A percentile compares a stretch with the other conserved stretches of the same genome.
Evolutionary conservation across 37 sponge, comb jelly and placozoan genomes (phyloP).

Genomic region (Theonella swinhoei): DNA sequence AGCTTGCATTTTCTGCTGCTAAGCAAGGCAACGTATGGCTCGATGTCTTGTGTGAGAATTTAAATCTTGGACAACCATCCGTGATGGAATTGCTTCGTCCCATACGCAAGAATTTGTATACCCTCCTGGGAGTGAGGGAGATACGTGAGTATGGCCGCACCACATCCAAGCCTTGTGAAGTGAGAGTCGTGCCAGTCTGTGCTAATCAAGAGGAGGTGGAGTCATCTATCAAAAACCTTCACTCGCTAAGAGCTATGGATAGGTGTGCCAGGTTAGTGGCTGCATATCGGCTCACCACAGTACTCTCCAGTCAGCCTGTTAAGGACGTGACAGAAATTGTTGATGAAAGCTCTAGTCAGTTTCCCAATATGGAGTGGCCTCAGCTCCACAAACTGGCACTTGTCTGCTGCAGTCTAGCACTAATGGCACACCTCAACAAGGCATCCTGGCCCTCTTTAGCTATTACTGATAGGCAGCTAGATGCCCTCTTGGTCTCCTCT

Average conservation of each 20-base stretch:
- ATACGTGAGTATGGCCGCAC: conserved; percentile 53
- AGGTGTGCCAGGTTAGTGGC: not conserved
- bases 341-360: not conserved
- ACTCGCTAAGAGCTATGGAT: not conserved
- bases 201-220: not conserved
- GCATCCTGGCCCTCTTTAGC: not conserved
- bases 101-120: conserved; percentile 32
- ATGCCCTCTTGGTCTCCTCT: conserved; percentile 37
- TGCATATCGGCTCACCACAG: not conserved
- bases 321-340: not conserved
- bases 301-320: not conserved
- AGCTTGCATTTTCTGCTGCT: not conserved
- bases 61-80: conserved; percentile 13
- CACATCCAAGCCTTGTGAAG: not conserved
- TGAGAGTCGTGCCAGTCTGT: not conserved
- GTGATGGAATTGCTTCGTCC: conserved; percentile 30
- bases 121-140: conserved; percentile 34
- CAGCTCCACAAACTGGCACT: not conserved
- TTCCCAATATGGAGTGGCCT: not conserved
- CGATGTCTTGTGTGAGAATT: conserved; percentile 28
- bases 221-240: not conserved
- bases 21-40: not conserved
- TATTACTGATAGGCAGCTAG: not conserved
- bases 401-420: not conserved
- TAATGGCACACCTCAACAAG: conserved; percentile 15